phyloP scores from a whole-genome alignment of 1,140 invertebrate genomes.

The Diorhabda sublineata region DNA sequence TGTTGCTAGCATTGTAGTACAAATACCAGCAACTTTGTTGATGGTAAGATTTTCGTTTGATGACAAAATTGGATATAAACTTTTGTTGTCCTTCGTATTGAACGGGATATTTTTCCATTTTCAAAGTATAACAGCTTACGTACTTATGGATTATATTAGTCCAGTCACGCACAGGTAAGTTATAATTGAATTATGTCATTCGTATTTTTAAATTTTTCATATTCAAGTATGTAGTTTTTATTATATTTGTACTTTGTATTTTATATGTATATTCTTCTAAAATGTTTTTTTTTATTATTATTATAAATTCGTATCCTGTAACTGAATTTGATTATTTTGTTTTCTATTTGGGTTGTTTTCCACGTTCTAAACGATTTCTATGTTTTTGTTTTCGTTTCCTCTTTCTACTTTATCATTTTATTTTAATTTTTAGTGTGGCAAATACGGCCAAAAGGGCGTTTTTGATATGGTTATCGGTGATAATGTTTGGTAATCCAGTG shows the following conservation, averaged over 20 bases:
- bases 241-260: no score
- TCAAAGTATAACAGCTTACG: slow-evolving; percentile 83
- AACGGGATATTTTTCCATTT: slow-evolving; percentile 84
- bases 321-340: no score
- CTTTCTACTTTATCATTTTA: no score
- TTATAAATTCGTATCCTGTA: no score
- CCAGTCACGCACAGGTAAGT: slow-evolving; percentile 80
- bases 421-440: slow-evolving; percentile 61
- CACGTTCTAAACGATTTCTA: no score
- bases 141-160: slow-evolving; percentile 81
- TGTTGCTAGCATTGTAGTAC: slow-evolving; percentile 72
- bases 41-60: slow-evolving; percentile 61
- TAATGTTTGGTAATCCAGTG: slow-evolving; percentile 76
- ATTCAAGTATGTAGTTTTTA: not conserved
- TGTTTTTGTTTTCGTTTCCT: no score
- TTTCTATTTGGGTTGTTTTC: no score
- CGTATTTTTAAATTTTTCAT: not conserved
- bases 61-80: slow-evolving; percentile 51
- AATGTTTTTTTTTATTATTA: no score
- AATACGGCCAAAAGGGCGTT: slow-evolving; percentile 83
- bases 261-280: no score
- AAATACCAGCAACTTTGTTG: slow-evolving; percentile 70
- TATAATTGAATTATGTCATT: not conserved
- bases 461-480: slow-evolving; percentile 77
- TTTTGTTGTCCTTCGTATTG: slow-evolving; percentile 62